Base-by-base conservation (phyloP, 2,888 invertebrate species). In the Sycophila texana region DNA sequence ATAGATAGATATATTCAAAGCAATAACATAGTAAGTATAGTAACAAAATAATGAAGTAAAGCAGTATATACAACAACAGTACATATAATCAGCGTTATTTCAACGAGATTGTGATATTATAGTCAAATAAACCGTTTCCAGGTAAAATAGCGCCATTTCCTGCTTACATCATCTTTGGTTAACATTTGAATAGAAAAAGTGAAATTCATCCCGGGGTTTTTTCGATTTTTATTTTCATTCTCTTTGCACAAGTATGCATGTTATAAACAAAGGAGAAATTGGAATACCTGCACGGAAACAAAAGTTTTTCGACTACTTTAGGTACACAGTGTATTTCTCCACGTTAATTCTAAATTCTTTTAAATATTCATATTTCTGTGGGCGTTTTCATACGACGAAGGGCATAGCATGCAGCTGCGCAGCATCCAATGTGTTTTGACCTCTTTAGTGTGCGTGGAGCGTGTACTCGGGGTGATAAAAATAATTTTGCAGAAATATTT, bases 401-500 rank as follows among this genome's bases (percentile, higher is more conserved):
- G 10, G 0, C 58, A 39, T 1, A 58, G 58, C 0, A 1, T 22
- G 26, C 60, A 60, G 60, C 22, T 22, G 60, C 20, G 47, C 0
- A 47, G 14, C 53, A 30, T 14, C 30, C 26, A 26, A 58, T 58
- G 58, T 58, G 47, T 58, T 71, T 22, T 22, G 58, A n/a, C 30
- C 51, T 30, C 55, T 73, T 73, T 57, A 61, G 57, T 49, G 58
- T 18, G 58, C 63, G n/a, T n/a, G 18, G 57, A 39, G 74, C 66
- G 57, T 49, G 26, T 53, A 65, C 39, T 16, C 22, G 3, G 49
- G 30, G 66, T 66, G 66, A 74, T 74, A 66, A 74, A 74, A 74
- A 74, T 74, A 74, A 74, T 74, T 74, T 65, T 51, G 58, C 26
- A 58, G 47, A 66, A 74, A 65, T 51, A 58, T 66, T 66, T 26